Percentiles rank a stretch among this genome's conserved stretches.
phyloP scores from a whole-genome alignment of 2,113 vertebrate species.

The Passer montanus region DNA sequence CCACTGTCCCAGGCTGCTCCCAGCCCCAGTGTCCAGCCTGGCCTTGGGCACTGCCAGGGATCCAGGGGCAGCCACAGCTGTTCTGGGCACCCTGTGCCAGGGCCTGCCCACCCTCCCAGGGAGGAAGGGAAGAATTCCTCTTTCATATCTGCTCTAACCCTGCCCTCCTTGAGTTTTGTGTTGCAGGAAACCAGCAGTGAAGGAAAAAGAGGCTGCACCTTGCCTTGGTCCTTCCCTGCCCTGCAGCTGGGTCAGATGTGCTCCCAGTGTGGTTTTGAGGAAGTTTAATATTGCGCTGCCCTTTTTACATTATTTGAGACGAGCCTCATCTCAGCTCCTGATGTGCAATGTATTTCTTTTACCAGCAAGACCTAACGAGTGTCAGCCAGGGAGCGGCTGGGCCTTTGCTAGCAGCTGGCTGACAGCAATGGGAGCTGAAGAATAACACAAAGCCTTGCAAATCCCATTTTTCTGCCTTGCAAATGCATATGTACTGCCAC shows the following conservation, averaged over 20 bases:
- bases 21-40: accelerated
- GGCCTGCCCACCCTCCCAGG: neutral
- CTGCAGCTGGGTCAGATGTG: neutral
- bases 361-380: neutral
- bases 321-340: neutral
- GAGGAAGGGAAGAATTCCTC: neutral
- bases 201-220: neutral
- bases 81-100: neutral
- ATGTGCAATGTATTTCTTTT: neutral
- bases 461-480: neutral
- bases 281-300: neutral
- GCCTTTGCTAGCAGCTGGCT: neutral
- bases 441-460: neutral
- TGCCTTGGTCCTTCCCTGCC: neutral
- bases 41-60: neutral
- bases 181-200: neutral
- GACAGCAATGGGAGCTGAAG: neutral
- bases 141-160: no score
- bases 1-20: neutral
- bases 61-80: neutral
- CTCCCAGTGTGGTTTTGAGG: neutral
- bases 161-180: neutral
- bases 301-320: neutral
- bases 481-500: accelerated
- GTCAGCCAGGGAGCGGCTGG: neutral